Base-by-base conservation (phyloP, 1,140 invertebrate species). In the Papilio xuthus region DNA sequence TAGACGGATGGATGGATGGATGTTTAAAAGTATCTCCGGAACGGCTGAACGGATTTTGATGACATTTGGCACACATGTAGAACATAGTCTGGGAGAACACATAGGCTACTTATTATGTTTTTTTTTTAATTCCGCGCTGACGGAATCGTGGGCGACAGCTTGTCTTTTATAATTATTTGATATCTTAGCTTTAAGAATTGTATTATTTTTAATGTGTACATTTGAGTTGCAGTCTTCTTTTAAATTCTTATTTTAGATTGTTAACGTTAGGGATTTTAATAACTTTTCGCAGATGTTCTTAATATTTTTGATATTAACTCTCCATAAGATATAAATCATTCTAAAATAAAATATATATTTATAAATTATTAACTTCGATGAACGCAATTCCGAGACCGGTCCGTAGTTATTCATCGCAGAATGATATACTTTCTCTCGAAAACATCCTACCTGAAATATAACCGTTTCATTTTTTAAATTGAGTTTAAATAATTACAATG, bases 381-480 rank as follows among this genome's bases (percentile, higher is more conserved):
- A 75, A 42, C 37, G 32, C 73, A 50, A 75, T 60, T 50, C 73
- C 73, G 50, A 32, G 87, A 91, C 90, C 89, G 83, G 90, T 92
- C 87, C 78, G 79, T 83, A 75, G 85, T 85, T 86, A 82, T 81
- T 89, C 88, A 89, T 89, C 81, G 85, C 86, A 88, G 87, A 90
- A 90, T 89, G 85, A 86, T 91, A 90, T 84, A 90, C 91, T 93
- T 93, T 93, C 91, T 93, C 89, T 88, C 87, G 82, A 89, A 91
- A 91, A 90, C 47, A 91, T 88, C 86, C 88, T 84, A 79, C 78
- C 82, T 80, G 77, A 86, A 86, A 84, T 83, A 82, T 81, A 75
- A 84, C 82, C 81, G 53, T 44, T 75, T 75, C 78, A 84, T 79
- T 81, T 83, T 84, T 82, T 80, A 84, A 85, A 84, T 84, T 84